A percentile compares a stretch with the other conserved stretches of the same genome.
Evolutionary conservation across 2,113 vertebrate species (phyloP).

Genomic region (Marmota flaviventris): DNA sequence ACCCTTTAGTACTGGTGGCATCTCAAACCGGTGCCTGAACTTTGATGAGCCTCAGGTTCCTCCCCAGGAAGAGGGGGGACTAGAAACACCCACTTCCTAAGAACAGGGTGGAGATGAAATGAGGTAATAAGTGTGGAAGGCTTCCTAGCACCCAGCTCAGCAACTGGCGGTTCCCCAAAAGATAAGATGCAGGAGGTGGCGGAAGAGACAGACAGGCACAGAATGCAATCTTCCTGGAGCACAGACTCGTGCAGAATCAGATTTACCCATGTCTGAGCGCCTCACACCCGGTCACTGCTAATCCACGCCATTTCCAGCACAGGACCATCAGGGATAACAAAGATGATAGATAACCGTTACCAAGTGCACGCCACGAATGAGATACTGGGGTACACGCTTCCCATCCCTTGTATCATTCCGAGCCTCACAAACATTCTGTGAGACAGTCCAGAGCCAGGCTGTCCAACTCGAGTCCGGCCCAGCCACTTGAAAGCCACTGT

Average conservation of each 20-base stretch:
- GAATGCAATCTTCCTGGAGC: background rate
- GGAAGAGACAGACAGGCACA: rapidly evolving
- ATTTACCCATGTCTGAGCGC: background rate
- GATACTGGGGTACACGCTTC: background rate
- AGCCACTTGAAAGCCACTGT: background rate
- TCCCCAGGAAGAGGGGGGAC: background rate
- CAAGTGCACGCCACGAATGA: background rate
- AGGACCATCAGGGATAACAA: background rate
- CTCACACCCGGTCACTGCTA: background rate
- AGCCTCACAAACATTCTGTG: background rate
- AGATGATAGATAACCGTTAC: background rate
- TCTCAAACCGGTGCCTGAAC: background rate
- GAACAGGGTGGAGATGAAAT: background rate
- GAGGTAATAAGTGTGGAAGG: background rate
- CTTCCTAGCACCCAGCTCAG: background rate
- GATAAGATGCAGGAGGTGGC: background rate
- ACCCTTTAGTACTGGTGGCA: background rate
- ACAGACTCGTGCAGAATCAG: background rate
- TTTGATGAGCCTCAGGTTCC: background rate
- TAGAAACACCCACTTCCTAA: background rate
- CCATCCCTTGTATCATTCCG: background rate
- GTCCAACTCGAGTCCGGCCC: background rate
- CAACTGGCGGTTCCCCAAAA: rapidly evolving
- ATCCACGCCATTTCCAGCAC: background rate
- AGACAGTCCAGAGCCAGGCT: background rate